phyloP scores from a whole-genome alignment of 2,797 vertebrate species.

The Poeciliopsis presidionis region DNA sequence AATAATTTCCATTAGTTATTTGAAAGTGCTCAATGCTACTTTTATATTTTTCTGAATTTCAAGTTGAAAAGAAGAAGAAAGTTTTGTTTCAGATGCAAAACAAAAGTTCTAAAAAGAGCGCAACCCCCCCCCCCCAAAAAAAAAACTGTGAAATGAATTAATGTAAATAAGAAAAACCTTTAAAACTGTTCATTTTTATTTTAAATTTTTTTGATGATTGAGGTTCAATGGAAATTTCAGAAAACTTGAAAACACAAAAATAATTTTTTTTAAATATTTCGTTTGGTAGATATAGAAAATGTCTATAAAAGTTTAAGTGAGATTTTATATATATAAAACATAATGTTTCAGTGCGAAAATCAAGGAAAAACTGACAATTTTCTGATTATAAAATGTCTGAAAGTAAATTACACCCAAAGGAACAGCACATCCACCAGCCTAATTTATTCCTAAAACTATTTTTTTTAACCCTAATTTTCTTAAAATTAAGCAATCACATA shows the following conservation, averaged over 20 bases:
- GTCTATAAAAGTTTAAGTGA: not conserved
- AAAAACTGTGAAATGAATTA: constrained; percentile 75
- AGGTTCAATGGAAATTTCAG: not conserved
- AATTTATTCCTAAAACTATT: not conserved
- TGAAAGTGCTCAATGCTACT: too few relatives aligned
- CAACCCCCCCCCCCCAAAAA: too few relatives aligned
- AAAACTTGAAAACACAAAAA: not conserved
- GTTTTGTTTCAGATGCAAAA: not conserved
- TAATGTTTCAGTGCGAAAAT: not conserved
- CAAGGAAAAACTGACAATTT: not conserved
- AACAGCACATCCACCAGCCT: not conserved
- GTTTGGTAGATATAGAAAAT: not conserved
- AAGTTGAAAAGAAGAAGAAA: not conserved
- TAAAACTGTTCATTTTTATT: not conserved
- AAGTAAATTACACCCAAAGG: not conserved
- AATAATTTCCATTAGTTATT: not conserved
- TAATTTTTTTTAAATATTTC: too few relatives aligned
- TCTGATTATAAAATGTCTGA: not conserved
- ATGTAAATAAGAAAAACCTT: constrained; percentile 70
- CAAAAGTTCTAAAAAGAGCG: not conserved
- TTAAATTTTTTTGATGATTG: not conserved
- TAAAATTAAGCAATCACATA: not conserved
- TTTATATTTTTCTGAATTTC: not conserved
- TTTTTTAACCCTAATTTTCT: not conserved
- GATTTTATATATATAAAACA: not conserved